Evolutionary conservation across 2,888 invertebrate species (phyloP), one percentile per base, ranked within the genome.

Genomic region (Archips crataeganus): DNA sequence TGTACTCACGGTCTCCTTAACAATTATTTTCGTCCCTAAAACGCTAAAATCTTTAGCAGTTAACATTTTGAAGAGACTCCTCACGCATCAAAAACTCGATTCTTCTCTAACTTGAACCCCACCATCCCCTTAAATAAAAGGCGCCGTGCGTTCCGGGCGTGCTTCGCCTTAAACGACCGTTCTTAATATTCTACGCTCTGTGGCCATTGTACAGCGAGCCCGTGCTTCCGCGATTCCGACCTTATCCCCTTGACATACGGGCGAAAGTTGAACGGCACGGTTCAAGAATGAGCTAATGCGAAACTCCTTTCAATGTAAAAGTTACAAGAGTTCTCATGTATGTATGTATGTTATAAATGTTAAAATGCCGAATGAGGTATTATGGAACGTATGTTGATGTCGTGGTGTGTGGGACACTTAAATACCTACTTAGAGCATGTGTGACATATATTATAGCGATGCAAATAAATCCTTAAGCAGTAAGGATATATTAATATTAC

Each of bases 161-260:
- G 71, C 75, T 69, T 60, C 65, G 73, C 61, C 75, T 75, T 72
- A 72, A 75, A 73, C 75, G 75, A 69, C 75, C 73, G 69, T 74
- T 74, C 74, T 70, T 74, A 74, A 74, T 74, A 74, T 71, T 70
- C 63, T 61, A 32, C 70, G 74, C 74, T 70, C 74, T 70, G 70
- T 74, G 74, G 74, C 70, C 59, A 69, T 68, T 68, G 63, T 63
- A 60, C 49, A 34, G 32, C 23, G 2, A 8, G 11, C 49, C 57
- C n/a, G 39, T 23, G 10, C 23, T 15, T 2, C 3, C 49, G 11
- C 11, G 64, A 15, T 4, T 32, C n/a, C 23, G 45, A 42, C 73
- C 47, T 8, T 73, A 69, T 49, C 10, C 2, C 2, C 4, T 13
- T 6, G 4, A 2, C 1, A 10, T 60, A 73, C 34, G 23, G 63